Percentiles rank a stretch among this genome's conserved stretches.
These are phyloP conservation scores for Myodes glareolus DNA, from an alignment of 2,113 vertebrate genomes.

Conservation along the genomic window DNA sequence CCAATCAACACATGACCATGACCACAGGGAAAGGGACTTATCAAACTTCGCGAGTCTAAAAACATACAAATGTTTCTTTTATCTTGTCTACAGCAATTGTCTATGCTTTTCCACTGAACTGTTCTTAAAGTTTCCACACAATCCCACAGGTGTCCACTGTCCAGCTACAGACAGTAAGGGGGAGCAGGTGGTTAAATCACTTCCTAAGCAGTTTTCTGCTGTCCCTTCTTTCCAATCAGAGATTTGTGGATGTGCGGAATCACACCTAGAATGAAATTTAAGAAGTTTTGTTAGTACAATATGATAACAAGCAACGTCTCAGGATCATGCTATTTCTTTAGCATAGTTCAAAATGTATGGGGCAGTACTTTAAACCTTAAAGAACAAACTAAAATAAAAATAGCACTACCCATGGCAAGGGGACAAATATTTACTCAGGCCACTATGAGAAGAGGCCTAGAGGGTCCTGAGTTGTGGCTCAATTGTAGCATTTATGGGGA, in stretches of 20 bases:
- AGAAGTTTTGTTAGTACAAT: not conserved
- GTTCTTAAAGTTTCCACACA: conserved; percentile 85
- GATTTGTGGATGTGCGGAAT: conserved; percentile 99
- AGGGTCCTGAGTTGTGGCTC: not conserved
- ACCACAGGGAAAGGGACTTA: conserved; percentile 85
- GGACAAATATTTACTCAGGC: conserved; percentile 13
- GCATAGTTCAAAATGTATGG: not conserved
- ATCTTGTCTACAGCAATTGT: conserved; percentile 83
- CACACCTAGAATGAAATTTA: conserved; percentile 88
- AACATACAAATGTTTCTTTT: conserved; percentile 88
- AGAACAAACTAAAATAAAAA: not conserved
- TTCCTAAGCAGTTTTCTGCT: conserved; percentile 97
- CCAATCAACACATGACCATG: conserved; percentile 89
- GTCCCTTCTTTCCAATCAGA: conserved; percentile 99
- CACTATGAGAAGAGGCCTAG: not conserved
- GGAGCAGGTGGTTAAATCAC: conserved; percentile 63
- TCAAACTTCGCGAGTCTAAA: conserved; percentile 88
- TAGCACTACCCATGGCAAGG: not conserved
- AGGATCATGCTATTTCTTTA: not conserved
- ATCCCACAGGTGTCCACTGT: conserved; percentile 83
- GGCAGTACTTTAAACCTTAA: conserved; percentile 11
- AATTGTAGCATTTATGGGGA: not conserved
- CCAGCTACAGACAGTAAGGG: conserved; percentile 84
- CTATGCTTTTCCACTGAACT: conserved; percentile 86
- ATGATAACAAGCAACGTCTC: not conserved